Evolutionary conservation across 2,888 invertebrate genomes (phyloP).

Genomic region (Aleiodes alternator): DNA sequence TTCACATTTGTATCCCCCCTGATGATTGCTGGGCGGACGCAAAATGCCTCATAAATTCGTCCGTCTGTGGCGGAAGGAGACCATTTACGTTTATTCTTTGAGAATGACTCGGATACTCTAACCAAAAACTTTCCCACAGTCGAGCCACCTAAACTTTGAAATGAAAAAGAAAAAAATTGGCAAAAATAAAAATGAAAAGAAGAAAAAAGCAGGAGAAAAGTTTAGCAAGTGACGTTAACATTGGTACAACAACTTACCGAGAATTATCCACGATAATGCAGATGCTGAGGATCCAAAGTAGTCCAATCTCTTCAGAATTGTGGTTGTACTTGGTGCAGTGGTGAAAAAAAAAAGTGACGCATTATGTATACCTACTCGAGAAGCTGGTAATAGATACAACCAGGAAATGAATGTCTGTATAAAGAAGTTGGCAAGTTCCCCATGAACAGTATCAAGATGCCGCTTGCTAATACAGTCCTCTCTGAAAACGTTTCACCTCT

Average conservation of each 20-base stretch:
- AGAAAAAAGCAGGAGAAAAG: slow-evolving; percentile 2
- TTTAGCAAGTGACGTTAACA: slow-evolving; percentile 49
- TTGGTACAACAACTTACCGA: slow-evolving; percentile 57
- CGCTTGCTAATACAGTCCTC: slow-evolving; percentile 64
- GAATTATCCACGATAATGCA: slow-evolving; percentile 66
- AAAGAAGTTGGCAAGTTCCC: slow-evolving; percentile 71
- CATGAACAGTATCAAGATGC: slow-evolving; percentile 65
- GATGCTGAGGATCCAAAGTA: slow-evolving; percentile 30
- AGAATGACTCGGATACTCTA: neutral
- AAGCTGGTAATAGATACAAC: slow-evolving; percentile 66
- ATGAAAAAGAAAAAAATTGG: slow-evolving; percentile 8
- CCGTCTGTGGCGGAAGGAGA: slow-evolving; percentile 43
- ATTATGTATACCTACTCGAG: slow-evolving; percentile 49
- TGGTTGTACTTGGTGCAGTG: too few species aligned
- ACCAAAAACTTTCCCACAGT: slow-evolving; percentile 26
- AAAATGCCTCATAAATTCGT: slow-evolving; percentile 51
- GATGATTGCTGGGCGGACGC: slow-evolving; percentile 53
- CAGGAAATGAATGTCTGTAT: slow-evolving; percentile 70
- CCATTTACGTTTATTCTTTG: slow-evolving; percentile 30
- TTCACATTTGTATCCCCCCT: slow-evolving; percentile 37
- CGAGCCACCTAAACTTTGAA: slow-evolving; percentile 17
- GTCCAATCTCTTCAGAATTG: slow-evolving; percentile 1
- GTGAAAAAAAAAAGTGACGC: neutral
- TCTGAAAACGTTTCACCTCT: slow-evolving; percentile 47
- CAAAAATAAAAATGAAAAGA: neutral